Evolutionary conservation across 2,797 vertebrate species (phyloP).

Genomic region (Pipistrellus nathusii): DNA sequence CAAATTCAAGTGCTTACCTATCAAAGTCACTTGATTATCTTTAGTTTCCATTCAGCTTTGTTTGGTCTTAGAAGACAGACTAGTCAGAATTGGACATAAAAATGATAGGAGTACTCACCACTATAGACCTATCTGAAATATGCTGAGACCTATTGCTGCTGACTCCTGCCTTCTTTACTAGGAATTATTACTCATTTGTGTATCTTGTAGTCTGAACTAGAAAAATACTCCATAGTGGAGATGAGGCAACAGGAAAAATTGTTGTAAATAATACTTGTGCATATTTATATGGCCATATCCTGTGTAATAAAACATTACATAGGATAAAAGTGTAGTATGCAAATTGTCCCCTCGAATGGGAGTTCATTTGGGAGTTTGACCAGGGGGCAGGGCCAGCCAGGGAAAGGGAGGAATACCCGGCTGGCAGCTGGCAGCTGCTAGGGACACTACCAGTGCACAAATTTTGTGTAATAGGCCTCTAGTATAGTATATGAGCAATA

Average conservation of each 20-base stretch:
- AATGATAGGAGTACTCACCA: not conserved
- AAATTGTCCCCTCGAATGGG: too few relatives aligned
- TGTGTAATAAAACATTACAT: too few relatives aligned
- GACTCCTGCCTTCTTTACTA: constrained; percentile 56
- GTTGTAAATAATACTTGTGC: not conserved
- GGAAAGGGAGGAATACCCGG: too few relatives aligned
- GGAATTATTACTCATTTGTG: constrained; percentile 72
- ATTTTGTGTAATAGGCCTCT: too few relatives aligned
- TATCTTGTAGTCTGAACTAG: constrained; percentile 58
- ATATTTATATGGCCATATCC: not conserved
- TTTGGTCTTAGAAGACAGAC: not conserved
- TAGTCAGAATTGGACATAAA: constrained; percentile 18
- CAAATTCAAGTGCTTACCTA: not conserved
- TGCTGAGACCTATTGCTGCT: not conserved
- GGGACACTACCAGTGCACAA: too few relatives aligned
- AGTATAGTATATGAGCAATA: not conserved
- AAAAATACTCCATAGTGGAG: not conserved
- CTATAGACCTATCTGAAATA: not conserved
- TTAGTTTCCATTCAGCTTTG: not conserved
- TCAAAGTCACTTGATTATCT: not conserved
- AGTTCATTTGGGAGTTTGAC: too few relatives aligned
- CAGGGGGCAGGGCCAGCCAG: too few relatives aligned
- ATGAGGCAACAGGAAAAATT: constrained; percentile 49
- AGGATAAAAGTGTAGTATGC: too few relatives aligned
- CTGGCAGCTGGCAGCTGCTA: too few relatives aligned